phyloP scores from a whole-genome alignment of 2,113 vertebrate species.

The Sylvietta virens region DNA sequence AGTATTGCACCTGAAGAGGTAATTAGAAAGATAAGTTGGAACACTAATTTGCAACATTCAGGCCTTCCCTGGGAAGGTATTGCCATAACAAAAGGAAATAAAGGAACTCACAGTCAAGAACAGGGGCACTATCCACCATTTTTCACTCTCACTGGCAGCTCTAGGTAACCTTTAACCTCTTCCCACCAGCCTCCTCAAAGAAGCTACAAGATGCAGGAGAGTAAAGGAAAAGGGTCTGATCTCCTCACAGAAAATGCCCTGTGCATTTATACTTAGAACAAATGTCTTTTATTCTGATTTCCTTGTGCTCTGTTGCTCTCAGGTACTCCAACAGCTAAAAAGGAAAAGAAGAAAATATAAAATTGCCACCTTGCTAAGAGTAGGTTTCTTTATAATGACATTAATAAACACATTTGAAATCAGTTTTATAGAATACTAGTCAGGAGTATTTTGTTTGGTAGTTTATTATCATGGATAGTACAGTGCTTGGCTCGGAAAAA shows the following conservation, averaged over 20 bases:
- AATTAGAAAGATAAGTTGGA: constrained; percentile 62
- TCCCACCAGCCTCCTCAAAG: constrained; percentile 71
- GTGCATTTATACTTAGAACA: constrained; percentile 19
- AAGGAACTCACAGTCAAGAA: constrained; percentile 45
- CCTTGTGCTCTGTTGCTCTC: neutral
- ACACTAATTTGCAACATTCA: constrained; percentile 63
- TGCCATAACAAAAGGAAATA: constrained; percentile 64
- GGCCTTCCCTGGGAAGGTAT: constrained; percentile 59
- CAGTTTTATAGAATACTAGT: neutral
- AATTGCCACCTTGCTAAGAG: neutral
- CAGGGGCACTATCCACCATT: constrained; percentile 61
- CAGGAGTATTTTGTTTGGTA: neutral
- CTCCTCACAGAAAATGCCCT: constrained; percentile 1
- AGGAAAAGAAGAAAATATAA: neutral
- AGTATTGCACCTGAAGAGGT: constrained; percentile 65
- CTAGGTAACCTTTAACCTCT: constrained; percentile 68
- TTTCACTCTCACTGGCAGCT: constrained; percentile 68
- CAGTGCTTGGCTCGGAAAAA: neutral
- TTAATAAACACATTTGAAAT: neutral
- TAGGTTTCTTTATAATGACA: neutral
- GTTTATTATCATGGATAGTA: neutral
- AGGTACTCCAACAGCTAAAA: neutral
- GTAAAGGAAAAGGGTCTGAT: constrained; percentile 1
- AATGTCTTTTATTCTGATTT: constrained; percentile 30
- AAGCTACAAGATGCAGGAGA: constrained; percentile 61